Conservation (phyloP, 1,140 invertebrate species). For the Camponotus vicinus region DNA sequence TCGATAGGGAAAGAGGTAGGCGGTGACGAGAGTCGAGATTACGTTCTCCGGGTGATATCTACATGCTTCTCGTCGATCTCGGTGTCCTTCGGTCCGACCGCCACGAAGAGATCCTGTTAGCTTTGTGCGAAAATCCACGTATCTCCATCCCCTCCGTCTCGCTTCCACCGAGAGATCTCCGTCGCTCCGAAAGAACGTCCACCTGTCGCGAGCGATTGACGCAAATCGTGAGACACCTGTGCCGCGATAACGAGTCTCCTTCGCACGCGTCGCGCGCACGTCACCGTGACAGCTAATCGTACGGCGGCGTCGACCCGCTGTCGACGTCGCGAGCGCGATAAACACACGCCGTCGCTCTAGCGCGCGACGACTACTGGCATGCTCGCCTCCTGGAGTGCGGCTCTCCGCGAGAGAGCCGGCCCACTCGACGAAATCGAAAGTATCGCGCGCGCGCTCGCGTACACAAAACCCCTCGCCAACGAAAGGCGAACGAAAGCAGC, state of each 20-base stretch:
- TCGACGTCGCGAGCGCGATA: not conserved
- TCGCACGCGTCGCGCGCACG: not conserved
- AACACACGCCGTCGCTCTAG: conserved; percentile 41
- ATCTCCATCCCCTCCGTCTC: conserved; percentile 13
- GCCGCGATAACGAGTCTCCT: not conserved
- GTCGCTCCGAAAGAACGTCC: conserved; percentile 9
- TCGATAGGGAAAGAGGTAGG: not conserved
- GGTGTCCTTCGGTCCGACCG: not conserved
- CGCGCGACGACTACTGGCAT: conserved; percentile 53
- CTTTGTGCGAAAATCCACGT: conserved; percentile 31
- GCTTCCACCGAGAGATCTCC: not conserved
- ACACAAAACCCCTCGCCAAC: conserved; percentile 50
- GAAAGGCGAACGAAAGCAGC: conserved; percentile 68
- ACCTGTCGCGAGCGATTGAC: conserved; percentile 24
- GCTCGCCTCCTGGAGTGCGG: conserved; percentile 49
- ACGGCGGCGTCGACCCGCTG: not conserved
- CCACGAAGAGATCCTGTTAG: not conserved
- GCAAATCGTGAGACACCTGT: not conserved
- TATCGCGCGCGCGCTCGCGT: conserved; percentile 58
- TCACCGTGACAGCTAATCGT: conserved; percentile 1
- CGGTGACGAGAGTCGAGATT: not conserved
- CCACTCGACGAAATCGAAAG: conserved; percentile 73
- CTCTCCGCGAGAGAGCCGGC: conserved; percentile 28
- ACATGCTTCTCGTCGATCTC: not conserved
- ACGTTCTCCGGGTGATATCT: not conserved